Conservation (phyloP, 2,797 vertebrate genomes). For the Kryptopterus vitreolus region DNA sequence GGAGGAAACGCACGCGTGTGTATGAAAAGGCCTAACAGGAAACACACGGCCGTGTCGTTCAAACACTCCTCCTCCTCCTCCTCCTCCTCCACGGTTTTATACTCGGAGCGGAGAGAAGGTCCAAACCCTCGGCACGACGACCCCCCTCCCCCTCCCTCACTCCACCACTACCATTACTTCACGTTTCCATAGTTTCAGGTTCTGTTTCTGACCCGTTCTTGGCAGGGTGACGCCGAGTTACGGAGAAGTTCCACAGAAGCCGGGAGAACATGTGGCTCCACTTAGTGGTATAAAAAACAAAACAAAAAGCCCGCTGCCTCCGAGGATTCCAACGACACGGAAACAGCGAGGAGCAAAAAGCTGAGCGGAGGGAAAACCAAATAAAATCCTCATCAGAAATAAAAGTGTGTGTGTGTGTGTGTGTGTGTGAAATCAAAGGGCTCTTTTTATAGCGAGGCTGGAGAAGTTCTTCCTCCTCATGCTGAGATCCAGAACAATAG, state of each 20-base stretch:
- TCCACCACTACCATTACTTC: too few species aligned
- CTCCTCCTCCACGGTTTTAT: too few species aligned
- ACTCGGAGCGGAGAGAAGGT: not conserved
- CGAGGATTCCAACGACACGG: conserved; percentile 37
- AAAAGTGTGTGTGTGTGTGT: not conserved
- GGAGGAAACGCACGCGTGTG: too few species aligned
- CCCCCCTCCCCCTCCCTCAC: too few species aligned
- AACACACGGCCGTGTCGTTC: too few species aligned
- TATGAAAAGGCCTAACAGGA: not conserved
- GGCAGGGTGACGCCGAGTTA: conserved; percentile 22
- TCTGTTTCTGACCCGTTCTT: conserved; percentile 2
- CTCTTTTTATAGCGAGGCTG: not conserved
- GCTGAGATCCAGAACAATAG: conserved; percentile 1
- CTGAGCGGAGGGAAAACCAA: not conserved
- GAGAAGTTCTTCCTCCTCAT: not conserved
- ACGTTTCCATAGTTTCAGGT: conserved; percentile 37
- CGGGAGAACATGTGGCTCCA: conserved; percentile 52
- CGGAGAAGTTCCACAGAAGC: conserved; percentile 25
- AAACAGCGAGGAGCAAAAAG: conserved; percentile 18
- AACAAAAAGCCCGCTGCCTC: not conserved
- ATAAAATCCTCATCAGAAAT: too few species aligned
- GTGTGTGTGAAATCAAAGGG: not conserved
- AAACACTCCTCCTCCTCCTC: not conserved
- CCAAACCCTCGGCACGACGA: not conserved
- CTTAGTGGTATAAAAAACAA: too few species aligned